Evolutionary conservation across 92 coral and sea anemone species (phyloP), one percentile per base, ranked within the genome.

Genomic region (Epizoanthus scotinus): DNA sequence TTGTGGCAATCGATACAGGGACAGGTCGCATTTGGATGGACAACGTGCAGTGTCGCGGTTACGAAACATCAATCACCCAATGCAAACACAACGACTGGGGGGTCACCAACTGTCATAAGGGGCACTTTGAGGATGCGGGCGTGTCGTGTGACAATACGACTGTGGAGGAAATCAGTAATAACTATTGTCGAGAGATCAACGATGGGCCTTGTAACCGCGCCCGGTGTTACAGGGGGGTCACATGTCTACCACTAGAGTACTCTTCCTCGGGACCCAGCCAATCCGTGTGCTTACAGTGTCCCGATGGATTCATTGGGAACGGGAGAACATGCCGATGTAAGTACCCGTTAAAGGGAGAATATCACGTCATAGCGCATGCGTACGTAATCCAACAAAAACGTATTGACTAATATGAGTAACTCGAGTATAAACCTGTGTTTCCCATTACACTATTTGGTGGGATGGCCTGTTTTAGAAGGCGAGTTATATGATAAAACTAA

Each of bases 71-170:
- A 10, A 86, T 92, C n/a, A 81, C 90, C 1, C 97, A 90, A 54
- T 92, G 97, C 60, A 82, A 86, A 2, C 89, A 86, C 27, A 85
- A 89, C 38, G 97, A 86, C 19, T 92, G 94, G 94, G 97, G 97
- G 4, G 82, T 82, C 27, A 88, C 88, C 3, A 92, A 92, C 84
- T 92, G 97, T 79, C 90, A 90, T 31, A 73, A 83, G 29, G 70
- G 56, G n/a, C 97, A 92, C 78, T 28, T 81, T n/a, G 97, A 92
- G 40, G 97, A 92, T 38, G 97, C 97, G 1, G 89, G 97, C 6
- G 94, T 90, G 2, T 82, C 86, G 0, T 92, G 97, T 49, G 94
- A 85, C 59, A 92, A 92, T 81, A 73, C 90, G 27, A 92, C 97
- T 3, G 86, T 92, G 52, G 94, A 92, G 50, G 89, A 90, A 63